Base-by-base conservation (phyloP, 2,797 vertebrate species). In the Sphenodon punctatus region DNA sequence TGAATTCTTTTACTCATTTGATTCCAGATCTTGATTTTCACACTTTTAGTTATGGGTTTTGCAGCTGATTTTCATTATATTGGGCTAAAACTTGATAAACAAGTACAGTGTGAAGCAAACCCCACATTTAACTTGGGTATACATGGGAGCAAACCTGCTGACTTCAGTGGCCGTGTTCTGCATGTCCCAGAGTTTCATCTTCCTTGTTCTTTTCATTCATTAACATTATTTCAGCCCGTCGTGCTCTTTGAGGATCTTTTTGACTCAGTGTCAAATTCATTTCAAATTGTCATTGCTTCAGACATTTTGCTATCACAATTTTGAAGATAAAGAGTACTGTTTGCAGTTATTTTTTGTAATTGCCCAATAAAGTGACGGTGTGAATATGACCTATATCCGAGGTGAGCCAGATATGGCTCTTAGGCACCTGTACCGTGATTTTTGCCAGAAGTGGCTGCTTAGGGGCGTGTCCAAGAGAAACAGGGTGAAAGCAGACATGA, bases 1-100 rank as follows among this genome's bases (percentile, higher is more conserved):
- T 84, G 49, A 89, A 88, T 90, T 89, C 78, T 39, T 82, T 68
- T 45, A 71, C 61, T 59, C 76, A 32, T 60, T 84, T 80, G 85
- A 68, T 48, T 48, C 48, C 48, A 48, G 46, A 70, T 67, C 34
- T 61, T 58, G 60, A 67, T 88, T 75, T 78, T 67, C 41, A 87
- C 69, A 79, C 85, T 92, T 84, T 75, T 70, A 46, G 34, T 75
- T 84, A 58, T 59, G 80, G 85, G 64, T 48, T 48, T 48, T 25
- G 23, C 23, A 48, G 67, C 55, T 71, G 38, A 69, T 61, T 88
- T 84, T 69, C 27, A 90, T 46, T 9, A 75, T 5, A 49, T 22
- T 39, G 32, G 69, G 61, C 80, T 86, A 74, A 80, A 82, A 36
- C 6, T 71, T 0, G 1, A n/a, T 64, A 75, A 39, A 85, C 70